Evolutionary conservation across 1,140 invertebrate genomes (phyloP).

Genomic region (Ridgeia piscesae): DNA sequence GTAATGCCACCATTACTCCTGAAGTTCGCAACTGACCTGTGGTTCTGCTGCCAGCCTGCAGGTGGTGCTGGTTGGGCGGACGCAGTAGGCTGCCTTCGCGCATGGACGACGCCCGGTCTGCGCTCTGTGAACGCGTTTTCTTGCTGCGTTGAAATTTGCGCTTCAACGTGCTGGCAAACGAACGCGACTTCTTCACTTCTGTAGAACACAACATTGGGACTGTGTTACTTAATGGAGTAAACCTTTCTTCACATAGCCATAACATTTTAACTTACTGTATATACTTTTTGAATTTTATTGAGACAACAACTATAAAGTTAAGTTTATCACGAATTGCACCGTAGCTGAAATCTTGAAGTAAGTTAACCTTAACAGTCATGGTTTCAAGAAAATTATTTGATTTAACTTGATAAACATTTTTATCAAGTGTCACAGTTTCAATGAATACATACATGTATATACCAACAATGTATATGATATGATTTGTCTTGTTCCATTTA

Average conservation of each 20-base stretch:
- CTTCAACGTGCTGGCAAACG: conserved; percentile 29
- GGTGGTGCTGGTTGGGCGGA: conserved; percentile 15
- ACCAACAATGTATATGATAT: background rate
- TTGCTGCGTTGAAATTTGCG: conserved; percentile 25
- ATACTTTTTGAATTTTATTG: no score
- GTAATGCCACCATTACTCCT: background rate
- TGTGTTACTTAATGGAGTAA: background rate
- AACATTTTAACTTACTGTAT: no score
- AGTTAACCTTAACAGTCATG: no score
- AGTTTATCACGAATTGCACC: no score
- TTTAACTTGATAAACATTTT: no score
- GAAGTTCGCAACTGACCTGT: background rate
- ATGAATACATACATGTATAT: no score
- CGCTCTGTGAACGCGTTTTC: conserved; percentile 30
- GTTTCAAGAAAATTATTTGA: no score
- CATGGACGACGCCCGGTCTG: conserved; percentile 22
- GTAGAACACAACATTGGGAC: conserved; percentile 3
- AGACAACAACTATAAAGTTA: no score
- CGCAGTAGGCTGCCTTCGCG: conserved; percentile 22
- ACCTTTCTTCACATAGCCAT: no score
- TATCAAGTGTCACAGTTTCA: no score
- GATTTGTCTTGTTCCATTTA: conserved; percentile 1
- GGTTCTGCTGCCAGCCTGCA: background rate
- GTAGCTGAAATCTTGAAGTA: no score
- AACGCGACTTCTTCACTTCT: conserved; percentile 26